Evolutionary conservation across 2,888 invertebrate genomes (phyloP), one percentile per base, ranked within the genome.

Genomic region (Chloroclysta siterata): DNA sequence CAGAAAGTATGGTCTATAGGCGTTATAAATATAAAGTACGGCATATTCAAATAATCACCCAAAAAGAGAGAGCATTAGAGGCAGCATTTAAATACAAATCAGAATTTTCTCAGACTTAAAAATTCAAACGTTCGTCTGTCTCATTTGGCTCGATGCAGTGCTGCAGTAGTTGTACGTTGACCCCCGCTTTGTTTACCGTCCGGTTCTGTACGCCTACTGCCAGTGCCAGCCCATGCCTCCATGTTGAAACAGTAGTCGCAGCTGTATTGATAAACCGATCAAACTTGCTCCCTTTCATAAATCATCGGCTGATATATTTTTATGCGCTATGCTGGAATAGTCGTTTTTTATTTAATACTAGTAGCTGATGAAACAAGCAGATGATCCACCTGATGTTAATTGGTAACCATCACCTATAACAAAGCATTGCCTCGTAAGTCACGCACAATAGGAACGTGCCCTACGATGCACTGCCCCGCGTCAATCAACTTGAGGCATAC

Each of bases 121-220:
- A 56, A 60, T 14, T 57, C 39, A 50, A 52, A 60, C 62, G 68
- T 61, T 72, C 63, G 62, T 53, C 59, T 72, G 72, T 65, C 53
- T 62, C 69, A 68, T 69, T 69, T 71, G 71, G 68, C 69, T 72
- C 62, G 70, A 60, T 70, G 71, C 73, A 71, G 76, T 79, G 70
- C 60, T 69, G 71, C 73, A 71, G 77, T 79, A 83, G 71, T 65
- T 65, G 65, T 65, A 41, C 88, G 84, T 84, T 89, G 88, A 88
- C 87, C 89, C 81, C 76, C 64, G 73, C 80, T 81, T 83, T 88
- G 86, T 89, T 87, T 88, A 84, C 84, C 77, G 77, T 77, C 82
- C 83, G 81, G 83, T 80, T 74, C 77, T 77, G 69, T 67, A 71
- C 76, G 75, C 73, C 77, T 74, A 68, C 75, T 22, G 22, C 22